Evolutionary conservation across 1,140 invertebrate species (phyloP).

Genomic region (Pemphigus obesinymphae): DNA sequence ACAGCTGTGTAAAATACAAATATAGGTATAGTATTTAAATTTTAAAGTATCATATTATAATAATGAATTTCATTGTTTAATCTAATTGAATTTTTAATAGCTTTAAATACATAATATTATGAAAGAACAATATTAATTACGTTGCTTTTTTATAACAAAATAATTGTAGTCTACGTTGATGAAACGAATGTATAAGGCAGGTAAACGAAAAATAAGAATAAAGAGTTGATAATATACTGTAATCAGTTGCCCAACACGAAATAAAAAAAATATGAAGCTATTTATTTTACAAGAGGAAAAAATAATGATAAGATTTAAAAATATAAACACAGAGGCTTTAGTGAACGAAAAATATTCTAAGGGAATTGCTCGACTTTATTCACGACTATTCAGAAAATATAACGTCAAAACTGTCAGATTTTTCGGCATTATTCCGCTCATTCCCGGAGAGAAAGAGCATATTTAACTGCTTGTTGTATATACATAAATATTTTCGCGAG

Average conservation of each 20-base stretch:
- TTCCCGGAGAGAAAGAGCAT: neutral
- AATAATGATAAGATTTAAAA: neutral
- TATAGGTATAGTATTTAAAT: neutral
- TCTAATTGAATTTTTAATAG: neutral
- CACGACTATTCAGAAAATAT: neutral
- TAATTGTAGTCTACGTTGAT: too few relatives aligned
- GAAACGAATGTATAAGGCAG: neutral
- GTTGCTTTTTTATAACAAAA: too few relatives aligned
- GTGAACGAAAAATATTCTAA: neutral
- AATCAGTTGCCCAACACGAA: neutral
- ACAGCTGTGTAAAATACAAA: neutral
- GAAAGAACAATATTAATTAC: too few relatives aligned
- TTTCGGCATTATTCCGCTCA: neutral
- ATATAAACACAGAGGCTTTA: neutral
- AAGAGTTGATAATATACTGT: neutral
- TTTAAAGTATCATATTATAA: neutral
- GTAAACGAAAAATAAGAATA: neutral
- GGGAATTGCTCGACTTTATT: neutral
- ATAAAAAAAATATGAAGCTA: neutral
- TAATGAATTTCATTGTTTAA: neutral
- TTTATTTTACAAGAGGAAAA: neutral
- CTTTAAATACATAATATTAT: too few relatives aligned
- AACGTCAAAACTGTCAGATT: conserved; percentile 22
- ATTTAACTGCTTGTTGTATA: conserved; percentile 20
- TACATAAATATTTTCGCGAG: neutral